Evolutionary conservation across 2,888 invertebrate genomes (phyloP), one percentile per base, ranked within the genome.

Genomic region (Conops quadrifasciatus): DNA sequence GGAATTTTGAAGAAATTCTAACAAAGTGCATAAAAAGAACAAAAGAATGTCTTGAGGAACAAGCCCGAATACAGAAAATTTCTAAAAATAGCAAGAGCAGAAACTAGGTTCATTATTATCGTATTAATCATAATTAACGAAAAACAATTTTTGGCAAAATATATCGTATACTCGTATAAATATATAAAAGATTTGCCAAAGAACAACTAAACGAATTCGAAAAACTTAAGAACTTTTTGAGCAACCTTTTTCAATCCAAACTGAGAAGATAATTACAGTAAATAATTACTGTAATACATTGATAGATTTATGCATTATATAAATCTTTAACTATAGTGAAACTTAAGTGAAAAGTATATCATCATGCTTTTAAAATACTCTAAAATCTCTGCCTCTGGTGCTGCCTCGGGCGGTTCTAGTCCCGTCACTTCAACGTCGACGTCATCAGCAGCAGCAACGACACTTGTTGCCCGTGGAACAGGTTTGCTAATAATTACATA

Each of bases 341-440:
- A 36, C 4, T 36, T 9, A 9, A 36, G 5, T 36, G 9, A 36
- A 36, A 36, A 36, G 56, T n/a, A n/a, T n/a, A 65, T 69, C 71
- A 79, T 71, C 74, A 82, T 82, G 82, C 81, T 82, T 70, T 79
- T 82, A 58, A 82, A 82, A 77, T 82, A 74, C 72, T 78, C 82
- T 69, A 82, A 82, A 82, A 78, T 79, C 75, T 79, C 79, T 77
- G 81, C 77, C 75, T 79, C 79, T 77, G 81, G 77, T 73, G 78
- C 79, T 75, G 79, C 79, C 77, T 80, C 77, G 72, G 76, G 78
- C 75, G 78, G 79, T 75, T 76, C 78, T 72, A 78, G 78, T 72
- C 72, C 80, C 72, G 70, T 79, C 74, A 78, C 78, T 75, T 78
- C 80, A 73, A 76, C 80, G 75, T 78, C 81, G 66, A 72, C 75